phyloP scores from a whole-genome alignment of 2,113 vertebrate species.

The Zapornia atra region DNA sequence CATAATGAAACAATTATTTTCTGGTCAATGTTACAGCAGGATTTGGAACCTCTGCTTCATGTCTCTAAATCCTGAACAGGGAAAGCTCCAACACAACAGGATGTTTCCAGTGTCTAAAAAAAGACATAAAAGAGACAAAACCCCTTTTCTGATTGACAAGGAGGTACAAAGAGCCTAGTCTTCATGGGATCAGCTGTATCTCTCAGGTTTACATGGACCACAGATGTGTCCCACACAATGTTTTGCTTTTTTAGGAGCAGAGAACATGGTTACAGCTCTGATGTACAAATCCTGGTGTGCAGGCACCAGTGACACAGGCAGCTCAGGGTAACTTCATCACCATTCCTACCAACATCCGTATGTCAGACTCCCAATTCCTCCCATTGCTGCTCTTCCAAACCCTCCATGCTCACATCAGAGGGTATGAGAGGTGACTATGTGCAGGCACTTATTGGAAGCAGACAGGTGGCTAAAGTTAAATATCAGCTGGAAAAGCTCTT shows the following conservation, averaged over 20 bases:
- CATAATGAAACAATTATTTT: background rate
- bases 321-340: background rate
- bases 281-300: background rate
- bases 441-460: background rate
- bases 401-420: fast-evolving
- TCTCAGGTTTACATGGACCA: background rate
- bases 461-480: background rate
- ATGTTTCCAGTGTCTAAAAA: background rate
- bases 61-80: background rate
- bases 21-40: background rate
- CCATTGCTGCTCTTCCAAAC: background rate
- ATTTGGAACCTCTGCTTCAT: background rate
- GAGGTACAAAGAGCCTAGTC: background rate
- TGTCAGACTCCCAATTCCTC: background rate
- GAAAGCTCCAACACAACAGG: background rate
- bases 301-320: background rate
- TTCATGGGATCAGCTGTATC: background rate
- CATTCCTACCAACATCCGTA: background rate
- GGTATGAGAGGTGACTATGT: fast-evolving
- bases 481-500: background rate
- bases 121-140: background rate
- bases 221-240: background rate
- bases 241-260: background rate
- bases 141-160: background rate
- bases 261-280: background rate